A percentile compares a stretch with the other conserved stretches of the same genome.
Evolutionary conservation across 2,797 vertebrate species (phyloP).

Genomic region (Thalassophryne amazonica): DNA sequence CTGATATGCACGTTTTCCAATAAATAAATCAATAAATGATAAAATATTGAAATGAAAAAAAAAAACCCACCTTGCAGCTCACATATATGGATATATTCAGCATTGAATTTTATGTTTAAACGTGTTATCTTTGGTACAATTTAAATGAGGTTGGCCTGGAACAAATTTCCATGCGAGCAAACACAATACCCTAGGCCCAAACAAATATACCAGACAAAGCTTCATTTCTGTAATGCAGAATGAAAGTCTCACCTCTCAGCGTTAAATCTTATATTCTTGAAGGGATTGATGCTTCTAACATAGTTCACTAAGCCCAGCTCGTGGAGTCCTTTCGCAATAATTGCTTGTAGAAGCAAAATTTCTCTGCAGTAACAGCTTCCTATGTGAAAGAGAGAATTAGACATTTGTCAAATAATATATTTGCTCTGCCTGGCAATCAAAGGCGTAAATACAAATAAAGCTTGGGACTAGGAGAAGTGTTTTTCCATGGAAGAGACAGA

Average conservation of each 20-base stretch:
- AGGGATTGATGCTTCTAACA: conserved; percentile 63
- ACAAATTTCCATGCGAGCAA: conserved; percentile 54
- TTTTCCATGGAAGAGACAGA: conserved; percentile 17
- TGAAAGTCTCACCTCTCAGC: conserved; percentile 66
- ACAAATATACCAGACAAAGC: conserved; percentile 58
- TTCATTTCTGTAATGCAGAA: conserved; percentile 43
- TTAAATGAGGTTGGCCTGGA: conserved; percentile 51
- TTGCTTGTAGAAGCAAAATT: conserved; percentile 67
- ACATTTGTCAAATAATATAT: conserved; percentile 59
- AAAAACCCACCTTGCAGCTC: background rate
- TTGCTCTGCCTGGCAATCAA: conserved; percentile 42
- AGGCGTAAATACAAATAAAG: conserved; percentile 32
- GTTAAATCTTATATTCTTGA: conserved; percentile 67
- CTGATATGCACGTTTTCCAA: conserved; percentile 12
- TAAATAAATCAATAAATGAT: no score
- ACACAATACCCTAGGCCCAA: conserved; percentile 53
- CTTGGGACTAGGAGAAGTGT: conserved; percentile 17
- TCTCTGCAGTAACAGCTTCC: conserved; percentile 51
- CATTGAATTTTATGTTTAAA: conserved; percentile 29
- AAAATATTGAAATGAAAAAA: no score
- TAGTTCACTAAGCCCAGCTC: conserved; percentile 62
- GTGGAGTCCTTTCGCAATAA: conserved; percentile 58
- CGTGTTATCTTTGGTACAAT: conserved; percentile 47
- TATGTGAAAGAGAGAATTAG: conserved; percentile 62
- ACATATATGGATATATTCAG: conserved; percentile 32